Base-by-base conservation (phyloP, 1,140 invertebrate genomes). In the Polypedilum vanderplanki region DNA sequence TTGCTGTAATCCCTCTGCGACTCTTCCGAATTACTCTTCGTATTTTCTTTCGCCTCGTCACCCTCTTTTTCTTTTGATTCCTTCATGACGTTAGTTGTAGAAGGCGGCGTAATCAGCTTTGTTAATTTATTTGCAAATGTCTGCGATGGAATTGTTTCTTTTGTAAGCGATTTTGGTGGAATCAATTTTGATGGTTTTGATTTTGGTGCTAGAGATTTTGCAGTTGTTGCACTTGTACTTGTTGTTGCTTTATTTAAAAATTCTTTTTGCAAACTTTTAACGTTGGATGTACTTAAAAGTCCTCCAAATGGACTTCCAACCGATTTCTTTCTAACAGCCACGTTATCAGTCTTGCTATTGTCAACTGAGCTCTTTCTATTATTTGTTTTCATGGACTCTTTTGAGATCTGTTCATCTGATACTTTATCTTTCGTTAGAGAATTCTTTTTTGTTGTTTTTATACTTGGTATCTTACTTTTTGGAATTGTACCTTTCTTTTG, bases 181-280 rank as follows among this genome's bases (percentile, higher is more conserved):
- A 77, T 77, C 73, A 79, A 79, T 77, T 80, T 78, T 10, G 76
- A 79, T 74, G 79, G 79, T 77, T 76, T 78, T 70, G 74, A 75
- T 15, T 76, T 75, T 22, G 78, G 74, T 40, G 78, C 77, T 77
- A 77, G 77, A 8, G 75, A 78, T 7, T 75, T 77, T 22, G 75
- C 77, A 64, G 80, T 75, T 17, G 83, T 74, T 10, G 70, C 77
- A 10, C 75, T 75, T 18, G 76, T 75, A 18, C 5, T 33, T 33
- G 75, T 77, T 70, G 80, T 76, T 78, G 85, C 81, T 70, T 82
- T 83, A 75, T 84, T 85, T 40, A 87, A 83, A 33, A 86, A 79
- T 77, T 83, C 83, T 76, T 85, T 83, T 78, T 87, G 86, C 41
- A 87, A 81, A 75, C 85, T 84, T 76, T 86, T 86, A 0, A 87